phyloP scores from a whole-genome alignment of 1,140 invertebrate genomes.

The Eubasilissa regina region DNA sequence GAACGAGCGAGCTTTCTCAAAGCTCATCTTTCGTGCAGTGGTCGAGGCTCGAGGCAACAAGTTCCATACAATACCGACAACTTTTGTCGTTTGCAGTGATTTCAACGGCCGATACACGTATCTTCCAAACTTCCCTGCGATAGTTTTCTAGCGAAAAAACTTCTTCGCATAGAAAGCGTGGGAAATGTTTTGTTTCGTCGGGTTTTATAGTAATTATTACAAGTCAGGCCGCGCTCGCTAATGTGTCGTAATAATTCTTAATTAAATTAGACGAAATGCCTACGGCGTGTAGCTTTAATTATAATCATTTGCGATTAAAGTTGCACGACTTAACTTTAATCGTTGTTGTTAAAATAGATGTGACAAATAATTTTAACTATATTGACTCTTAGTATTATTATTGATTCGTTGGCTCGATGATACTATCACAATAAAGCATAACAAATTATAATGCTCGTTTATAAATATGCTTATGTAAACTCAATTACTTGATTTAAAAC shows the following conservation, averaged over 20 bases:
- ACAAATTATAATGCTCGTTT: no score
- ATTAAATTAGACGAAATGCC: slow-evolving; percentile 20
- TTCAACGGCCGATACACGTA: slow-evolving; percentile 46
- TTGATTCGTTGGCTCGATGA: no score
- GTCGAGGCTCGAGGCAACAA: slow-evolving; percentile 23
- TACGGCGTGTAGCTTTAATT: slow-evolving; percentile 25
- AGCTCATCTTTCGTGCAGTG: background rate
- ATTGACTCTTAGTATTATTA: no score
- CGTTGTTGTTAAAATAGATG: no score
- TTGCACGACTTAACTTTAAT: no score
- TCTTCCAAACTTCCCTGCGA: slow-evolving; percentile 37
- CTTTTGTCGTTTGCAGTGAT: slow-evolving; percentile 49
- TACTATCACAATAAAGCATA: no score
- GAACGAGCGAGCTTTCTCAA: background rate
- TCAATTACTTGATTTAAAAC: no score
- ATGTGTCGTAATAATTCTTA: slow-evolving; percentile 22
- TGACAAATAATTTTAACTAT: no score
- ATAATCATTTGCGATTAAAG: slow-evolving; percentile 7
- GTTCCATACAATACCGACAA: background rate
- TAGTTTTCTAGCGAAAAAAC: slow-evolving; percentile 56
- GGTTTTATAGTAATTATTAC: slow-evolving; percentile 19
- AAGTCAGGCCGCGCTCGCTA: slow-evolving; percentile 12
- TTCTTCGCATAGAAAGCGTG: slow-evolving; percentile 57
- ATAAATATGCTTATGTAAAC: no score
- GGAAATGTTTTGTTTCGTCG: slow-evolving; percentile 51